These are phyloP conservation scores for Nerophis lumbriciformis DNA, from an alignment of 2,113 vertebrate genomes.

Conservation along the genomic window DNA sequence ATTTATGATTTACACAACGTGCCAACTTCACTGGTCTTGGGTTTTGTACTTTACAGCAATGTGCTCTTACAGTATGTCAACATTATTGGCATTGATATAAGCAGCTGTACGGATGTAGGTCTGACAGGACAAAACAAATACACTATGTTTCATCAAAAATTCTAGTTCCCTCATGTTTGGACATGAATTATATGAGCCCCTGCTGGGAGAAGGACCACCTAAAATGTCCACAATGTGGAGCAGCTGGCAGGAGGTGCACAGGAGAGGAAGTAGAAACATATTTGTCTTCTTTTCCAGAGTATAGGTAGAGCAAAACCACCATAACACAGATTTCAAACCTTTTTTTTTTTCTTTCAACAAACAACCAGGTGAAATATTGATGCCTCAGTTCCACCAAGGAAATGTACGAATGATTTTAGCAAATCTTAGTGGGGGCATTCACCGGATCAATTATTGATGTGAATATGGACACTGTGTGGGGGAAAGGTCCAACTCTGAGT, in stretches of 20 bases:
- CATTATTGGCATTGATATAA: too few relatives aligned
- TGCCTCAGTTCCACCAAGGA: constrained; percentile 63
- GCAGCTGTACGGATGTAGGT: neutral
- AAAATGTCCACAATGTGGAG: neutral
- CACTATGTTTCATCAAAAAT: neutral
- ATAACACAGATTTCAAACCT: constrained; percentile 34
- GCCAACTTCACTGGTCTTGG: too few relatives aligned
- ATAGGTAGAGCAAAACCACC: constrained; percentile 27
- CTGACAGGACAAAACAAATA: neutral
- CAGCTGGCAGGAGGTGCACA: constrained; percentile 6
- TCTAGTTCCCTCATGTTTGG: neutral
- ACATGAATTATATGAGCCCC: neutral
- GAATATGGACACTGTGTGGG: constrained; percentile 5
- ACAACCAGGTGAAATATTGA: constrained; percentile 70
- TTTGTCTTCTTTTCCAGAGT: constrained; percentile 5
- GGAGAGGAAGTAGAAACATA: constrained; percentile 11
- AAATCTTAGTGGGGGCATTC: constrained; percentile 47
- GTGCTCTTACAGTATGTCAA: too few relatives aligned
- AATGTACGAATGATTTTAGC: constrained; percentile 56
- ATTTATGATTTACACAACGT: too few relatives aligned
- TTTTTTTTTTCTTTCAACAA: constrained; percentile 44
- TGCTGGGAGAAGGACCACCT: neutral
- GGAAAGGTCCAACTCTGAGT: constrained; percentile 22
- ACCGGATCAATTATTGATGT: constrained; percentile 63
- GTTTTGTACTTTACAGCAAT: too few relatives aligned